Evolutionary conservation across 2,797 vertebrate genomes (phyloP), one percentile per base, ranked within the genome.

Genomic region (Anniella stebbinsi): DNA sequence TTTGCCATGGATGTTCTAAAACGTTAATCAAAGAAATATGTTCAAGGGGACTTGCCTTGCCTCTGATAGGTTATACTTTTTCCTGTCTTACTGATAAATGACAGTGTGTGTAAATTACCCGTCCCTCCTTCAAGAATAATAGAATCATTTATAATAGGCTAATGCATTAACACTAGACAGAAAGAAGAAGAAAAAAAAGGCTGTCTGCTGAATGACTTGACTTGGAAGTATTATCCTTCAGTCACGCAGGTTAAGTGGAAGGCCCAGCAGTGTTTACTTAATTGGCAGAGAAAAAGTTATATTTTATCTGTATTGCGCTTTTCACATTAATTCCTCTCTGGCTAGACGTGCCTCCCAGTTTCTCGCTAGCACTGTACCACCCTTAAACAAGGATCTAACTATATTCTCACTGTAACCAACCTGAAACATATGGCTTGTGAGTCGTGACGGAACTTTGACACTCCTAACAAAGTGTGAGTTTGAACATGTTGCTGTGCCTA

Each of bases 321-420:
- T 96, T 96, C 94, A 92, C 90, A 91, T 93, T 93, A 92, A 93
- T 94, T 93, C 33, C 0, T 60, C 0, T 54, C 88, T 7, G 73
- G 96, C 95, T 94, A 96, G 95, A 94, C 92, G 88, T 91, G 92
- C 93, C 93, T 95, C 87, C 96, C 96, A 96, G 96, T 95, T 93
- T 96, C 95, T 97, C 90, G 96, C 96, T 94, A 93, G 95, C 97
- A 96, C 91, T 88, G 96, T 95, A 97, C 94, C 94, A 92, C 97
- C 97, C 94, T 95, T 98, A 98, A 98, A 98, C 97, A 98, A 98
- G 97, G 97, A 97, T 98, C 97, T 98, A 97, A 98, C 96, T 97
- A 95, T 97, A 94, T 97, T 98, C 96, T 94, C 96, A 93, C 98
- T 98, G 98, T 98, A 98, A 98, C 98, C 98, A 97, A 98, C 97